Percentiles rank a stretch among this genome's conserved stretches.
Conservation (phyloP, 2,888 invertebrate species). For the Drosophila dives region DNA sequence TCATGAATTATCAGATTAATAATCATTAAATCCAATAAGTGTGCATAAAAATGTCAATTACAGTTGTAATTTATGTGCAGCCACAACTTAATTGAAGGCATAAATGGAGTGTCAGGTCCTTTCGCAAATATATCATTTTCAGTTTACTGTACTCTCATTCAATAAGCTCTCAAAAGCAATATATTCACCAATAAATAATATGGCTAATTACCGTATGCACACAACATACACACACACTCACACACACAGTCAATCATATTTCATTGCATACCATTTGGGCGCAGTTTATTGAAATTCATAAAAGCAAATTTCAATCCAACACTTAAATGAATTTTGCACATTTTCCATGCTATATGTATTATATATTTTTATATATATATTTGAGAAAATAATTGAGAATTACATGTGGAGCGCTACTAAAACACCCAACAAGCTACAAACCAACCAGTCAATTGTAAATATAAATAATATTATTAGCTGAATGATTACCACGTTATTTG, state of each 20-base stretch:
- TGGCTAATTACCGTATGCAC: slow-evolving; percentile 15
- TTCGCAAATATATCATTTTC: slow-evolving; percentile 23
- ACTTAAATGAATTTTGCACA: slow-evolving; percentile 20
- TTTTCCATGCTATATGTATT: slow-evolving; percentile 5
- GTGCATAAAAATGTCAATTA: slow-evolving; percentile 35
- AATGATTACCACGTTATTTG: slow-evolving; percentile 43
- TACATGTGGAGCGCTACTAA: slow-evolving; percentile 12
- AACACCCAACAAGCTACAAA: slow-evolving; percentile 28
- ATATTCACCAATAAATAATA: slow-evolving; percentile 38
- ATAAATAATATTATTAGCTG: slow-evolving; percentile 25
- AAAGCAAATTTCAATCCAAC: slow-evolving; percentile 16
- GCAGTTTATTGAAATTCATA: slow-evolving; percentile 27
- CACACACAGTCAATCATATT: slow-evolving; percentile 29
- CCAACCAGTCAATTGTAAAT: slow-evolving; percentile 44
- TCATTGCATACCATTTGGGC: slow-evolving; percentile 58
- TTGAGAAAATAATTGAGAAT: slow-evolving; percentile 9
- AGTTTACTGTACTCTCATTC: slow-evolving; percentile 21
- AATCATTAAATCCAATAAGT: slow-evolving; percentile 24
- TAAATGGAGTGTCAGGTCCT: slow-evolving; percentile 6
- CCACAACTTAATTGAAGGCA: slow-evolving; percentile 26
- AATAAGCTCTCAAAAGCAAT: slow-evolving; percentile 38
- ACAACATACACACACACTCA: slow-evolving; percentile 8
- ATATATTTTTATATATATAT: slow-evolving; percentile 6
- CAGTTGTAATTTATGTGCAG: slow-evolving; percentile 31
- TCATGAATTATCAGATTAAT: slow-evolving; percentile 6